Conservation (phyloP, 2,797 vertebrate species). For the Hippopotamyrus pictus region DNA sequence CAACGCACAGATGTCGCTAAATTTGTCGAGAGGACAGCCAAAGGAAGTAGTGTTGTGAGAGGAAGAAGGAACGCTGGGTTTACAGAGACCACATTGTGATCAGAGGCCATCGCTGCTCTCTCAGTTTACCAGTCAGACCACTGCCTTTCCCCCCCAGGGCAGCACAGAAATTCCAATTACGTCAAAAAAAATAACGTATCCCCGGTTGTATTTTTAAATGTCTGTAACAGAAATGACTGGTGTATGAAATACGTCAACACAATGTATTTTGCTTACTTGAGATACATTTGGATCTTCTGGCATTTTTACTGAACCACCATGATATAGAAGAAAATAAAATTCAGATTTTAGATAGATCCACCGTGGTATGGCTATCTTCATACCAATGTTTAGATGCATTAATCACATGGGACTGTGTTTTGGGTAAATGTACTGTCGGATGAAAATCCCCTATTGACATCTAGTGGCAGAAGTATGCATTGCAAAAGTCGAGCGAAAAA, state of each 20-base stretch:
- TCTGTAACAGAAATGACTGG: not conserved
- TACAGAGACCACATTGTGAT: slow-evolving; percentile 42
- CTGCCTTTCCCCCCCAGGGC: not conserved
- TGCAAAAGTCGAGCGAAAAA: slow-evolving; percentile 6
- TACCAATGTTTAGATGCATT: not conserved
- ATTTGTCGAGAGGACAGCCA: slow-evolving; percentile 38
- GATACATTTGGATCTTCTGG: not conserved
- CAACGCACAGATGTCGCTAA: slow-evolving; percentile 49
- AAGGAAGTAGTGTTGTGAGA: slow-evolving; percentile 50
- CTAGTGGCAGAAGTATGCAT: slow-evolving; percentile 39
- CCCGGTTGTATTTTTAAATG: not conserved
- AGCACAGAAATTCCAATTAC: not conserved
- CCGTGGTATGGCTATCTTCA: not conserved
- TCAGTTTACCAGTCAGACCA: not conserved
- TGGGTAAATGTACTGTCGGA: not conserved
- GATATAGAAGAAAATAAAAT: not conserved
- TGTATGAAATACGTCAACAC: not conserved
- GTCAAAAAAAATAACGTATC: not conserved
- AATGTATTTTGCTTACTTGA: not conserved
- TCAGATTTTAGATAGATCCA: not conserved
- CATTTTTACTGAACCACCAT: not conserved
- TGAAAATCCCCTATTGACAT: slow-evolving; percentile 32
- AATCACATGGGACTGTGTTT: not conserved
- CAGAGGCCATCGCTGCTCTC: slow-evolving; percentile 1
- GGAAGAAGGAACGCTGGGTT: not conserved